Percentiles rank a stretch among this genome's conserved stretches.
Evolutionary conservation across 2,888 invertebrate genomes (phyloP).

Genomic region (Suillia variegata): DNA sequence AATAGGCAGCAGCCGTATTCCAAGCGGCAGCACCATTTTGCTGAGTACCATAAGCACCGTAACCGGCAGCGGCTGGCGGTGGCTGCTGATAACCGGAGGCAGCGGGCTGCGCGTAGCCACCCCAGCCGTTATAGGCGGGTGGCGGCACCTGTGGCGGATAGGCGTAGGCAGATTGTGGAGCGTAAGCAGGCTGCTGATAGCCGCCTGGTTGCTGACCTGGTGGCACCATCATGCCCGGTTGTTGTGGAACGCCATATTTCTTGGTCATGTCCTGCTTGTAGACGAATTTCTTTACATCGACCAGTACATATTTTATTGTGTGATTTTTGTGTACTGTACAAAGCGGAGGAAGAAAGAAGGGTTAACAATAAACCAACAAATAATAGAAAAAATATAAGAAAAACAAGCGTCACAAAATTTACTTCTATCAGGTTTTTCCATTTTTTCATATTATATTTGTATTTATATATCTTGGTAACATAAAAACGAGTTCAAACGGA

Average conservation of each 20-base stretch:
- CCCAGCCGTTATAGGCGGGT: constrained; percentile 40
- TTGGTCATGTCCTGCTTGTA: constrained; percentile 47
- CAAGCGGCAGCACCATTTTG: constrained; percentile 32
- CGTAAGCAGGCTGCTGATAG: constrained; percentile 34
- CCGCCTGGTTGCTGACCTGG: constrained; percentile 38
- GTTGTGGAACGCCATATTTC: constrained; percentile 36
- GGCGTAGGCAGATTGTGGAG: constrained; percentile 53
- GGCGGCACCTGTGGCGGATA: constrained; percentile 47
- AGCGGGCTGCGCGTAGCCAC: constrained; percentile 46
- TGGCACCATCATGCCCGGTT: constrained; percentile 17
- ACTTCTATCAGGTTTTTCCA: no score
- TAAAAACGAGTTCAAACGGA: no score
- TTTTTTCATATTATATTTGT: no score
- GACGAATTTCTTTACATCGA: constrained; percentile 55
- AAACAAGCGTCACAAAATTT: no score
- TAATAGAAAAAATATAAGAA: no score
- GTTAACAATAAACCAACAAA: no score
- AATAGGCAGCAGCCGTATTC: constrained; percentile 30
- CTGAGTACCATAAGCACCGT: constrained; percentile 33
- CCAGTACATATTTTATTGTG: constrained; percentile 43
- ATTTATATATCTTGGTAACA: no score
- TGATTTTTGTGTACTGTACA: constrained; percentile 49
- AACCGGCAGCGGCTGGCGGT: constrained; percentile 38
- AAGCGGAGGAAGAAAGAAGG: no score
- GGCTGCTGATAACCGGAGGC: constrained; percentile 39